Evolutionary conservation across 2,113 vertebrate species (phyloP).

Genomic region (Manacus vitellinus): DNA sequence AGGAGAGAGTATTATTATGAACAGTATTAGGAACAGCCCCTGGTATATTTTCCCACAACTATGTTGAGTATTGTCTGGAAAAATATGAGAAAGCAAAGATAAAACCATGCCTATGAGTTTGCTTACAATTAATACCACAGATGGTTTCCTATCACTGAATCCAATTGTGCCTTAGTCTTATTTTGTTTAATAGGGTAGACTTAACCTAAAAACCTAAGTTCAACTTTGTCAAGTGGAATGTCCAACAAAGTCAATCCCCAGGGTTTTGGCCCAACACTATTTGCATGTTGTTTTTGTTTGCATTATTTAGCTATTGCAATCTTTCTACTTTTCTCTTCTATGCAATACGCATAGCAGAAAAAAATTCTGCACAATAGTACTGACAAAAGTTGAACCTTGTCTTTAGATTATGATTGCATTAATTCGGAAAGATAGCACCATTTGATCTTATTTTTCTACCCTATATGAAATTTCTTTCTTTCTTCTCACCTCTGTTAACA

Average conservation of each 20-base stretch:
- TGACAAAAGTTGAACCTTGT: neutral
- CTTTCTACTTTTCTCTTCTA: neutral
- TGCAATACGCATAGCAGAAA: neutral
- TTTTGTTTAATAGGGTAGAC: neutral
- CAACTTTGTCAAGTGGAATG: neutral
- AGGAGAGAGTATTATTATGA: neutral
- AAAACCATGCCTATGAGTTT: neutral
- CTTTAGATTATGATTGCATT: neutral
- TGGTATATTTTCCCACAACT: neutral
- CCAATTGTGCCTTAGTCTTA: neutral
- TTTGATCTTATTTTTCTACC: neutral
- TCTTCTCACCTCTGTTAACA: neutral
- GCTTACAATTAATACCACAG: neutral
- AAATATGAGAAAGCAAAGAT: neutral
- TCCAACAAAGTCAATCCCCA: neutral
- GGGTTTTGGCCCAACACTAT: neutral
- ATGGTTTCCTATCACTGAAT: neutral
- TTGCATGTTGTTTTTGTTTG: neutral
- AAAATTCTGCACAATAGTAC: neutral
- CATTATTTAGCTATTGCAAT: neutral
- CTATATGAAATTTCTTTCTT: neutral
- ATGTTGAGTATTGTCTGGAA: neutral
- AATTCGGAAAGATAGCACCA: neutral
- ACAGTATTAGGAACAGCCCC: neutral
- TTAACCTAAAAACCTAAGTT: neutral